Percentiles rank a stretch among this genome's conserved stretches.
Evolutionary conservation across 2,888 invertebrate genomes (phyloP).

Genomic region (Sinohyriopsis cumingii): DNA sequence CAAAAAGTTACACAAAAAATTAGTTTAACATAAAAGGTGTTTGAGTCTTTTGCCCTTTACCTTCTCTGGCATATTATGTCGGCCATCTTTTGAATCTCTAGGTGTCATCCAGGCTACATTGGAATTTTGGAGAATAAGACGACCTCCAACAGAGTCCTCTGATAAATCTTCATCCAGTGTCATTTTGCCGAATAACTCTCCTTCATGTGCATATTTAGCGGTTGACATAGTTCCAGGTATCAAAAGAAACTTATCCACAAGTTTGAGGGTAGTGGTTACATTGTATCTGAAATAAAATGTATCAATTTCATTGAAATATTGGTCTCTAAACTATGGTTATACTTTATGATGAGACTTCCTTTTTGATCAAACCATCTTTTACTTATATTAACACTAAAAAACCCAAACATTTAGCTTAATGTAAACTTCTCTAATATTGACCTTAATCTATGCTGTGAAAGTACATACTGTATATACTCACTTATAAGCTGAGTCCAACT

Average conservation of each 20-base stretch:
- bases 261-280: conserved; percentile 78
- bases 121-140: conserved; percentile 84
- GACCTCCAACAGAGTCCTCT: conserved; percentile 87
- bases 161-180: conserved; percentile 83
- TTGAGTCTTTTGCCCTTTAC: conserved; percentile 18
- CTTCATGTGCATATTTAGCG: conserved; percentile 83
- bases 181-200: conserved; percentile 84
- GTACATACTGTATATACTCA: no score
- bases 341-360: no score
- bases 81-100: conserved; percentile 26
- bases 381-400: no score
- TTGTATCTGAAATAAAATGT: conserved; percentile 76
- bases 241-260: conserved; percentile 81
- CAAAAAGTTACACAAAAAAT: background rate
- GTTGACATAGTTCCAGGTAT: conserved; percentile 77
- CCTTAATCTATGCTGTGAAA: no score
- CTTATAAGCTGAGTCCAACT: no score
- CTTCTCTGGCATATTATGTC: conserved; percentile 37
- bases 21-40: background rate
- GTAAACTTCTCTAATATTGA: no score
- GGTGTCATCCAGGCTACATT: conserved; percentile 79
- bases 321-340: no score
- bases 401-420: no score
- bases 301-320: conserved; percentile 1
- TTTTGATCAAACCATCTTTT: no score